Conservation (phyloP, 2,113 vertebrate species). For the Struthidea cinerea region DNA sequence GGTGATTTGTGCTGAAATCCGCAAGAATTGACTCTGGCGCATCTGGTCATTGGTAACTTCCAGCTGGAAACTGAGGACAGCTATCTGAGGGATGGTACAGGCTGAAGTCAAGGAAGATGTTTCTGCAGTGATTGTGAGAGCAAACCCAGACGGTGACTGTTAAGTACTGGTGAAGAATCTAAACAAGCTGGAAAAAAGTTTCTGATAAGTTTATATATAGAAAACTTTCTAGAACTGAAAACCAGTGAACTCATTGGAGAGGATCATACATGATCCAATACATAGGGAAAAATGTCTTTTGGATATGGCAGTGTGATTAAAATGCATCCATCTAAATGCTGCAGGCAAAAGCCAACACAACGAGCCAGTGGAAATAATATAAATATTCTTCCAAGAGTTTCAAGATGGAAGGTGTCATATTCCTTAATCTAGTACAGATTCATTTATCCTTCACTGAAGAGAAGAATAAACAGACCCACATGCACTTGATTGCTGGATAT, state of each 20-base stretch:
- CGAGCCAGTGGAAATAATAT: background rate
- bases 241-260: background rate
- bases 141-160: rapidly evolving
- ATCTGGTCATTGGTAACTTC: background rate
- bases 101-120: background rate
- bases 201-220: background rate
- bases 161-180: background rate
- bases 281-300: background rate
- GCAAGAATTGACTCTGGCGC: rapidly evolving
- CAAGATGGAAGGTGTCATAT: background rate
- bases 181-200: background rate
- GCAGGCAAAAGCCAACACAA: background rate
- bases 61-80: background rate
- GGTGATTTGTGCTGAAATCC: background rate
- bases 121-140: background rate
- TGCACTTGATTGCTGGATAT: background rate
- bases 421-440: background rate
- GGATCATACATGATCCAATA: background rate
- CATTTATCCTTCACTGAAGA: background rate
- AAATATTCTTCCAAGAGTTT: background rate
- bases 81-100: background rate
- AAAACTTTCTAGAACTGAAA: background rate
- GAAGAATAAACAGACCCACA: background rate
- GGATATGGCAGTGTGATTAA: background rate
- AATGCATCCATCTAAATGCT: background rate